Evolutionary conservation across 1,140 invertebrate genomes (phyloP), one percentile per base, ranked within the genome.

Genomic region (Scaptodrosophila lebanonensis): DNA sequence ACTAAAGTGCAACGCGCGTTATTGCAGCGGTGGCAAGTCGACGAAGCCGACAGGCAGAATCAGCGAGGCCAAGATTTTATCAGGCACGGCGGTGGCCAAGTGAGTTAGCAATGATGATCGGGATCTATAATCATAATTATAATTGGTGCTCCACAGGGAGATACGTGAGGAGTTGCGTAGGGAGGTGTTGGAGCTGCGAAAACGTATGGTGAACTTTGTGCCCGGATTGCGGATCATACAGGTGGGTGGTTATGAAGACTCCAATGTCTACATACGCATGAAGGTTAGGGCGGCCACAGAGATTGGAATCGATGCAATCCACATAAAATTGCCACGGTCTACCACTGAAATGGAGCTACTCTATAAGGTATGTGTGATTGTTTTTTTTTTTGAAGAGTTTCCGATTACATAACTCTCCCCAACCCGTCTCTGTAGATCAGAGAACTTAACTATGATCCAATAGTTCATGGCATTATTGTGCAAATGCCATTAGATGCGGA

Each of bases 241-340:
- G 89, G 98, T 99, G 29, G 98, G 98, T 1, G 93, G 92, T 1
- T 89, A 97, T 5, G 95, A 97, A 86, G 98, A 99, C 88, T 99
- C 98, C n/a, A 99, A 99, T 90, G 97, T 99, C 4, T 99, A 99
- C 87, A 99, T 99, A 84, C 89, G 95, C 30, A 97, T 96, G 92
- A 99, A 99, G 89, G 91, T 98, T 12, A 97, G 96, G 87, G 94
- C 95, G 4, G 97, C 97, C 0, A 90, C 88, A 18, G 94, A 97
- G 73, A 95, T 99, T 63, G 98, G 98, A 48, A 96, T 99, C 25
- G 85, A 90, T 12, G 94, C 94, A 0, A 89, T 92, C 50, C 95
- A 97, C 83, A 86, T 98, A 0, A 91, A 95, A 68, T 88, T 99
- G 54, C 93, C 96, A 0, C 91, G 91, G 5, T 91, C 93, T 6